phyloP scores from a whole-genome alignment of 2,113 vertebrate genomes.

The Salvator merianae region DNA sequence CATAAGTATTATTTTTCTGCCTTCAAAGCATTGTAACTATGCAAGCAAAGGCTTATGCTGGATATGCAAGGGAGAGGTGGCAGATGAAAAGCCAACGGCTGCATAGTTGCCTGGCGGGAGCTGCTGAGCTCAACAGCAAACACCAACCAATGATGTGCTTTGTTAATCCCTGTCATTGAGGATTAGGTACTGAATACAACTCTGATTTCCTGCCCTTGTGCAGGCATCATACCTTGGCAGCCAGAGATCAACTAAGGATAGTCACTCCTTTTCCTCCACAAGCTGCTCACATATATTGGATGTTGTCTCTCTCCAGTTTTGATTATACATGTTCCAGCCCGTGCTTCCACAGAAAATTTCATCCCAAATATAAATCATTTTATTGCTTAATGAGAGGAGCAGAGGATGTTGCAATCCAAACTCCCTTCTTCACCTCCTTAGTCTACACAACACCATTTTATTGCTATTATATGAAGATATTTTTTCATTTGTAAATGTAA shows the following conservation, averaged over 20 bases:
- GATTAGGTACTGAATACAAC: not conserved
- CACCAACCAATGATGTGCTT: not conserved
- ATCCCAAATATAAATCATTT: not conserved
- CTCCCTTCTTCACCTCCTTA: not conserved
- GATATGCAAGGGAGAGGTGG: not conserved
- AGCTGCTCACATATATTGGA: not conserved
- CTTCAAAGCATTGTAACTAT: not conserved
- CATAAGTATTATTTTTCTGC: not conserved
- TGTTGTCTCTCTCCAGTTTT: not conserved
- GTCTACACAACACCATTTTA: not conserved
- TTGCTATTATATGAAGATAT: too few species aligned
- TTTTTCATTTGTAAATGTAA: too few species aligned
- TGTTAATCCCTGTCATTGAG: not conserved
- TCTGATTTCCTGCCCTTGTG: not conserved
- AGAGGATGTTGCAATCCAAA: not conserved
- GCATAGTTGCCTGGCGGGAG: not conserved
- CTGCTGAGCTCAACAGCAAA: not conserved
- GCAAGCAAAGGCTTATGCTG: not conserved
- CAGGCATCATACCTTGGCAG: not conserved
- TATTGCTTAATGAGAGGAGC: not conserved
- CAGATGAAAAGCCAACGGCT: not conserved
- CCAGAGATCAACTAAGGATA: not conserved
- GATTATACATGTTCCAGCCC: not conserved
- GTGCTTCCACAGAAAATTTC: not conserved
- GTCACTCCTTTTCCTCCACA: not conserved